Conservation (phyloP, 2,113 vertebrate genomes). For the Neofelis nebulosa region DNA sequence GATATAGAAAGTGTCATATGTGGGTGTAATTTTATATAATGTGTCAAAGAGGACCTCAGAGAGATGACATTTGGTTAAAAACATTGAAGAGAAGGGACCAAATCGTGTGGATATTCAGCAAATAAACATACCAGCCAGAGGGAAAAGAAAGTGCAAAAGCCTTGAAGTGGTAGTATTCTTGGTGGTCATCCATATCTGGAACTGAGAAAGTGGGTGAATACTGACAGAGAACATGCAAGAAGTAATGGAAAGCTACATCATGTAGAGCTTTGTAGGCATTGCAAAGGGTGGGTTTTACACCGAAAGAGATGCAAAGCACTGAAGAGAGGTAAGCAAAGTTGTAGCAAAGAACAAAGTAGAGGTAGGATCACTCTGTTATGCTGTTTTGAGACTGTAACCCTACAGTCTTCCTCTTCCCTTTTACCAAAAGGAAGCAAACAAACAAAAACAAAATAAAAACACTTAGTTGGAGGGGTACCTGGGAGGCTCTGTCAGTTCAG, state of each 20-base stretch:
- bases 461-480: neutral
- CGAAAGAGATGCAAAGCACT: neutral
- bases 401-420: too few relatives aligned
- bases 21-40: neutral
- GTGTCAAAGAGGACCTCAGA: neutral
- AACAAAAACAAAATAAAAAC: neutral
- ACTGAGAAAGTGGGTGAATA: neutral
- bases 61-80: neutral
- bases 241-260: neutral
- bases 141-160: neutral
- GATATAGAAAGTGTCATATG: neutral
- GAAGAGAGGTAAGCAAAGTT: neutral
- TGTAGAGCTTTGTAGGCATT: neutral
- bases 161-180: neutral
- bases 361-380: neutral
- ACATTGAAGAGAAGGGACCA: neutral
- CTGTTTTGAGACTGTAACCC: neutral
- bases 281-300: neutral
- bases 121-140: neutral
- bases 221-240: neutral
- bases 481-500: too few relatives aligned
- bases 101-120: neutral
- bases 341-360: neutral
- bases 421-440: neutral
- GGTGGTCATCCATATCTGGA: neutral